Evolutionary conservation across 1,140 invertebrate genomes (phyloP).

Genomic region (Adoxophyes honmai): DNA sequence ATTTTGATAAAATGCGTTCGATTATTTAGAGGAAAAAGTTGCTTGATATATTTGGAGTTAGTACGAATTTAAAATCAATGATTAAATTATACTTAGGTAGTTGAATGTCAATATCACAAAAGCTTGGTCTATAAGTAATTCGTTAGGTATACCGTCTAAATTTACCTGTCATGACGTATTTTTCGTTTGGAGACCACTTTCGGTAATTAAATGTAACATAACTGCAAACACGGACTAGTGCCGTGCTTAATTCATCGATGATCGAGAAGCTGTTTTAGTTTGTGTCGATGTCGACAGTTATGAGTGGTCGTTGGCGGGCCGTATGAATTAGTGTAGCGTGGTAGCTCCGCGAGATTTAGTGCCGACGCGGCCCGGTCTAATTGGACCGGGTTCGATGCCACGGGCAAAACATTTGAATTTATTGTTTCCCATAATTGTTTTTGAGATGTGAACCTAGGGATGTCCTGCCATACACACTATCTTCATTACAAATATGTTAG

Average conservation of each 20-base stretch:
- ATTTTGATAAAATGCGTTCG: too few species aligned
- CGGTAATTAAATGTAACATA: background rate
- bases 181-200: too few species aligned
- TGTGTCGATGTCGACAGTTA: conserved; percentile 60
- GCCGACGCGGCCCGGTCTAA: conserved; percentile 57
- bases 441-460: conserved; percentile 41
- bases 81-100: too few species aligned
- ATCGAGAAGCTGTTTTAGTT: conserved; percentile 53
- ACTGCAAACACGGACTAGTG: conserved; percentile 23
- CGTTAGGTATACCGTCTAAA: too few species aligned
- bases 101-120: too few species aligned
- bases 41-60: too few species aligned
- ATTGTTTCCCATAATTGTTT: conserved; percentile 70
- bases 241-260: conserved; percentile 44
- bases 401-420: conserved; percentile 61
- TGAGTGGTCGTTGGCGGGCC: conserved; percentile 47
- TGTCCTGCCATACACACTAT: conserved; percentile 35
- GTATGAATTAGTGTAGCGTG: conserved; percentile 74
- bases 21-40: too few species aligned
- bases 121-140: too few species aligned
- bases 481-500: conserved; percentile 41
- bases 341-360: conserved; percentile 71
- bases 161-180: too few species aligned
- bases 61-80: too few species aligned
- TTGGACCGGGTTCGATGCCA: conserved; percentile 64